Evolutionary conservation across 2,888 invertebrate species (phyloP).

Genomic region (Abscondita cerata): DNA sequence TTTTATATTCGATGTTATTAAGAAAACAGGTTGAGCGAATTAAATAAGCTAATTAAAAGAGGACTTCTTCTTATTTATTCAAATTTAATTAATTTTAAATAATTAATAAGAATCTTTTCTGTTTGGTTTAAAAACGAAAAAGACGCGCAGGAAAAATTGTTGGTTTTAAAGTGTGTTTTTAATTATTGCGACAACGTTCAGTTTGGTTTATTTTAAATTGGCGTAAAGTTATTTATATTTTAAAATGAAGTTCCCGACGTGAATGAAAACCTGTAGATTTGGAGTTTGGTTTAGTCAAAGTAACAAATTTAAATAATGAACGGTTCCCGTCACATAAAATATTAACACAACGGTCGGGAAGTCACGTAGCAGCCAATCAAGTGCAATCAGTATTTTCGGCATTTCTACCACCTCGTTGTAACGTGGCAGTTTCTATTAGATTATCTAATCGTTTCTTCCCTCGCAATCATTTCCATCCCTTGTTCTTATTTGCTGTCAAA

Average conservation of each 20-base stretch:
- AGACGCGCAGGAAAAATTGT: too few relatives aligned
- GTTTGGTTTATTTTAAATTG: too few relatives aligned
- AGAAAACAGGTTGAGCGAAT: too few relatives aligned
- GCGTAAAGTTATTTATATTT: slow-evolving; percentile 5
- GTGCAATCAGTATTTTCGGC: slow-evolving; percentile 37
- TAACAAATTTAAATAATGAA: slow-evolving; percentile 29
- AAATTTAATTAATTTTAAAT: too few relatives aligned
- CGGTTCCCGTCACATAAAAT: slow-evolving; percentile 25
- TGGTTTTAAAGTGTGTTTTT: too few relatives aligned
- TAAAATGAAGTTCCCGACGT: background rate
- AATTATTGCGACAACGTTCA: too few relatives aligned
- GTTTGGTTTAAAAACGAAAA: too few relatives aligned
- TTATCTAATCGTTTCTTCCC: slow-evolving; percentile 58
- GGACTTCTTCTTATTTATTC: too few relatives aligned
- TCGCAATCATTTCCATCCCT: slow-evolving; percentile 56
- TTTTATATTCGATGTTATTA: too few relatives aligned
- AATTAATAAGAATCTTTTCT: too few relatives aligned
- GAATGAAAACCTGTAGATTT: slow-evolving; percentile 20
- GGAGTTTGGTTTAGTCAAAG: slow-evolving; percentile 10
- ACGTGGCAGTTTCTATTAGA: slow-evolving; percentile 55
- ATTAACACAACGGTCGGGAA: slow-evolving; percentile 29
- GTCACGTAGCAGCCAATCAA: slow-evolving; percentile 32
- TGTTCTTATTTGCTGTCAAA: slow-evolving; percentile 60
- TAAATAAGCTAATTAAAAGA: too few relatives aligned
- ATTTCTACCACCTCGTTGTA: slow-evolving; percentile 43